Conservation (phyloP, 2,888 invertebrate species). For the Eudemis profundana region DNA sequence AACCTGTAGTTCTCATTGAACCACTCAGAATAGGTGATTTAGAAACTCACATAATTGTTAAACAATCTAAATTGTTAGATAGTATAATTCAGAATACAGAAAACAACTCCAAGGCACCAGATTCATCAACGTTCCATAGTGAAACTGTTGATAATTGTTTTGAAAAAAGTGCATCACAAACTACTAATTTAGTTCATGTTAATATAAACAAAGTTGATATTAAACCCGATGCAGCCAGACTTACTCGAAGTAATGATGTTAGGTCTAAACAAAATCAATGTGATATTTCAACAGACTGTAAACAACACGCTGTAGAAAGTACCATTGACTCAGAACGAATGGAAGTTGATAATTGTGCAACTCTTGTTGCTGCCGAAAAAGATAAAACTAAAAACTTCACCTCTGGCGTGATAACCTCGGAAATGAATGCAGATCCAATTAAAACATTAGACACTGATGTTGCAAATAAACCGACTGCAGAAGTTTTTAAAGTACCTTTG, state of each 20-base stretch:
- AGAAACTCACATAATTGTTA: constrained; percentile 5
- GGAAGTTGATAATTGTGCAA: constrained; percentile 1
- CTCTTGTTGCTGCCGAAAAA: neutral
- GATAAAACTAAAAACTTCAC: neutral
- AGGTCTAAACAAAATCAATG: neutral
- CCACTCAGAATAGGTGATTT: constrained; percentile 11
- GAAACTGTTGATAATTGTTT: neutral
- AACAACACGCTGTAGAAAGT: neutral
- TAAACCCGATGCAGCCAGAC: neutral
- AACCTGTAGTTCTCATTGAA: neutral
- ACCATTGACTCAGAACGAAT: neutral
- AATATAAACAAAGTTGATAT: neutral
- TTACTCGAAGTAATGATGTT: neutral
- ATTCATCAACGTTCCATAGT: neutral
- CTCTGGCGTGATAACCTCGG: neutral
- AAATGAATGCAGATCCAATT: neutral
- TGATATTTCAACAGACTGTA: neutral
- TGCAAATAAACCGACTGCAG: neutral
- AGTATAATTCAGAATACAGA: neutral
- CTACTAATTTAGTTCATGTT: neutral
- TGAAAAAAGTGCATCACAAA: neutral
- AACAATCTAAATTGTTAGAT: constrained; percentile 1
- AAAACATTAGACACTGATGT: neutral
- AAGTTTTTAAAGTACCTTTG: neutral
- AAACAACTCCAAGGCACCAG: neutral